phyloP scores from a whole-genome alignment of 2,113 vertebrate genomes.

The Hemibagrus wyckioides region DNA sequence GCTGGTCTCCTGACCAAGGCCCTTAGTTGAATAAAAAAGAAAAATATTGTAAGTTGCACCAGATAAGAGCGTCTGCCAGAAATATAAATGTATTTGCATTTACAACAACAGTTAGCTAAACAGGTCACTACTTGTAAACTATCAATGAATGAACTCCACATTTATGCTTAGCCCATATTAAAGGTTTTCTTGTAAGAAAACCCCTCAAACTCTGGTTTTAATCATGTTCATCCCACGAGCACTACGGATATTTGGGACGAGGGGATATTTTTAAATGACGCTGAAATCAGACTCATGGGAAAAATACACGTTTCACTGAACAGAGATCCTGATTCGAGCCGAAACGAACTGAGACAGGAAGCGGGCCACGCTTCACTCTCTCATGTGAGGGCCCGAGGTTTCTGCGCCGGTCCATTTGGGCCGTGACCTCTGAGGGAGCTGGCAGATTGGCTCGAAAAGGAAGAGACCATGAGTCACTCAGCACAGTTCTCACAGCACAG shows the following conservation, averaged over 20 bases:
- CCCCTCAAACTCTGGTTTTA: neutral
- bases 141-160: neutral
- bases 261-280: constrained; percentile 1
- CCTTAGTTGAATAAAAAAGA: too few species aligned
- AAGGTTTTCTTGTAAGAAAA: neutral
- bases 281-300: neutral
- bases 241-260: neutral
- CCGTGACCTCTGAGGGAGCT: constrained; percentile 35
- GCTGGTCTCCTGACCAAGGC: too few species aligned
- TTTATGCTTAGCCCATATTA: neutral
- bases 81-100: too few species aligned
- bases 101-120: neutral
- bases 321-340: constrained; percentile 7
- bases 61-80: too few species aligned
- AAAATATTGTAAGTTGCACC: too few species aligned
- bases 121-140: neutral
- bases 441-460: constrained; percentile 30
- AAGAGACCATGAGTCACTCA: constrained; percentile 30
- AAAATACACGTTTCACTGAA: neutral
- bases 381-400: constrained; percentile 9
- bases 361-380: constrained; percentile 15
- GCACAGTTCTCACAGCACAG: constrained; percentile 25
- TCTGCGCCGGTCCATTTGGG: constrained; percentile 1
- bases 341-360: constrained; percentile 29
- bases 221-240: neutral